phyloP scores from a whole-genome alignment of 2,888 invertebrate genomes.

The Heliconius aoede region DNA sequence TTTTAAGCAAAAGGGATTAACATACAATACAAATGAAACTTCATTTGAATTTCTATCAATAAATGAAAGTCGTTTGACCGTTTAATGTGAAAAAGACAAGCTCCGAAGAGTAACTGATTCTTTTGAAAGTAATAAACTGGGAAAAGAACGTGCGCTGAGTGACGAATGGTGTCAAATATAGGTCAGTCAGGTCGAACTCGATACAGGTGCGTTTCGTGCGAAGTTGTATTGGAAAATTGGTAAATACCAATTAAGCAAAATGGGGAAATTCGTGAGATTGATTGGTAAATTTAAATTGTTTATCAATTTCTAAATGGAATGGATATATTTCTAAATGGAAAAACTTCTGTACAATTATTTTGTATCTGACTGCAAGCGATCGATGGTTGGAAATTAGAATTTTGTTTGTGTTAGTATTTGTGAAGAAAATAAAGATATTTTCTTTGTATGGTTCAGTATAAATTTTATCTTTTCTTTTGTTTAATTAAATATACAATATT shows the following conservation, averaged over 20 bases:
- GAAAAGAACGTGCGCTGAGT: slow-evolving; percentile 21
- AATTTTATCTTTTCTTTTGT: not conserved
- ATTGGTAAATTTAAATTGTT: slow-evolving; percentile 14
- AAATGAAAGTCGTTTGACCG: slow-evolving; percentile 10
- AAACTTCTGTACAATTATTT: not conserved
- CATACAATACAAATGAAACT: not conserved
- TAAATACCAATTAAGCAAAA: slow-evolving; percentile 27
- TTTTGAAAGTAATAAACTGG: slow-evolving; percentile 37
- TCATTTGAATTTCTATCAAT: slow-evolving; percentile 8
- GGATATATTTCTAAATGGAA: not conserved
- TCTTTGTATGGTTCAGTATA: not conserved
- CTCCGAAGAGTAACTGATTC: slow-evolving; percentile 30
- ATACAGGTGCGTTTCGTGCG: slow-evolving; percentile 19
- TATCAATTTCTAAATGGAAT: slow-evolving; percentile 1
- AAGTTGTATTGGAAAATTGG: slow-evolving; percentile 24
- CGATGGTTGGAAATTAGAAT: not conserved
- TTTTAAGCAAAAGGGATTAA: no score
- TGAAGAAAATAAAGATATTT: not conserved
- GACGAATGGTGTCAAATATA: slow-evolving; percentile 27
- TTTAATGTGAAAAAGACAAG: slow-evolving; percentile 17
- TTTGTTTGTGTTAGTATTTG: not conserved
- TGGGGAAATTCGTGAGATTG: slow-evolving; percentile 1
- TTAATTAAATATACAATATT: not conserved
- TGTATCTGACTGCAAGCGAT: not conserved
- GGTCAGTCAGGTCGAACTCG: slow-evolving; percentile 35